Conservation (phyloP, 2,888 invertebrate species). For the Plebejus melissa region DNA sequence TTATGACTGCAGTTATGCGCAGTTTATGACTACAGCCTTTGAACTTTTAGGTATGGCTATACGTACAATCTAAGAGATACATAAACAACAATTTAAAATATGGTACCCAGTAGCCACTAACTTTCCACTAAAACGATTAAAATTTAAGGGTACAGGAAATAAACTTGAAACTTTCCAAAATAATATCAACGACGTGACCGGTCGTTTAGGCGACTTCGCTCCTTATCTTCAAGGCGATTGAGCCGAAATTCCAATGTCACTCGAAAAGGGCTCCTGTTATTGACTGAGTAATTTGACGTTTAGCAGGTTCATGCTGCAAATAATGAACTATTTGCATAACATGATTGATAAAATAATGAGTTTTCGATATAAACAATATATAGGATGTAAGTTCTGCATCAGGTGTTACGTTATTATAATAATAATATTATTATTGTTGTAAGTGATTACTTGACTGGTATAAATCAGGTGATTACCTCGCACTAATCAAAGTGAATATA, state of each 20-base stretch:
- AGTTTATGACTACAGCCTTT: background rate
- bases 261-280: background rate
- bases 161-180: background rate
- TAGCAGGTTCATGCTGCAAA: background rate
- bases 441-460: too few species aligned
- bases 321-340: constrained; percentile 9
- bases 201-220: background rate
- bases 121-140: background rate
- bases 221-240: background rate
- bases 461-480: too few species aligned
- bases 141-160: background rate
- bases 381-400: background rate
- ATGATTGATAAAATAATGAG: constrained; percentile 2
- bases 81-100: background rate
- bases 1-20: background rate
- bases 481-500: too few species aligned
- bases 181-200: background rate
- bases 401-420: background rate
- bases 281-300: background rate
- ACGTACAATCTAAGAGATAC: background rate
- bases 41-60: background rate
- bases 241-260: background rate
- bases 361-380: background rate
- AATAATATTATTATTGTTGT: too few species aligned
- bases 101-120: background rate